Percentiles rank a stretch among this genome's conserved stretches.
phyloP scores from a whole-genome alignment of 2,797 vertebrate species.

The Eospalax fontanierii region DNA sequence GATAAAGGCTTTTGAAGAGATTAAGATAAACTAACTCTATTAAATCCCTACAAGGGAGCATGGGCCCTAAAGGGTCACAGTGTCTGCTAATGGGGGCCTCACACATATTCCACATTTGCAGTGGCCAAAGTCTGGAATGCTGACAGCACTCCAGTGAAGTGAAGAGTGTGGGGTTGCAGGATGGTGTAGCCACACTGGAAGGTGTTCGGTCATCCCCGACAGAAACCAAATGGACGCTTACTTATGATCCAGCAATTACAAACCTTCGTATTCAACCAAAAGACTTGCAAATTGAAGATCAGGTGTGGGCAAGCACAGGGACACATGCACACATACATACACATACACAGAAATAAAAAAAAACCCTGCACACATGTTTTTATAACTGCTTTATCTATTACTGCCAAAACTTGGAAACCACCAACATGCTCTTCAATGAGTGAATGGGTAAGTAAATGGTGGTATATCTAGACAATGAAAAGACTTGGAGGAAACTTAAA shows the following conservation, averaged over 20 bases:
- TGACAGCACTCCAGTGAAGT: background rate
- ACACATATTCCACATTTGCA: background rate
- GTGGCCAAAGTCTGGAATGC: background rate
- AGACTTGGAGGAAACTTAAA: background rate
- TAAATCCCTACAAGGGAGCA: background rate
- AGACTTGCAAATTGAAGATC: background rate
- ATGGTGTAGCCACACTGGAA: background rate
- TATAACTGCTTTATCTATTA: background rate
- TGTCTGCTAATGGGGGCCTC: background rate
- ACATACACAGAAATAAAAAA: background rate
- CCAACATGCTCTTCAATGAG: background rate
- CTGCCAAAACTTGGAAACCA: background rate
- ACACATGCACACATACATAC: background rate
- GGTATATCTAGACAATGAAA: background rate
- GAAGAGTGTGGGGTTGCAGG: background rate
- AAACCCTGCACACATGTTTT: background rate
- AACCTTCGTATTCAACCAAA: background rate
- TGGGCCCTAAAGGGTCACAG: background rate
- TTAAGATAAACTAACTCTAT: background rate
- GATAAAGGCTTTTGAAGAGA: background rate
- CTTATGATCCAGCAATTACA: background rate
- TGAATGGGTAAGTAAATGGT: background rate
- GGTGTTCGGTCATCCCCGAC: background rate
- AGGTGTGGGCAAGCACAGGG: background rate
- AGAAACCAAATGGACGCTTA: background rate